Percentiles rank a stretch among this genome's conserved stretches.
phyloP scores from a whole-genome alignment of 2,113 vertebrate species.

The human region GRCh38 chr21:32418501-32419000 shows the following conservation, averaged over 20 bases:
- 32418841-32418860: neutral
- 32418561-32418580: neutral
- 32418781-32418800: neutral
- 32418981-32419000: neutral
- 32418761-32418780: neutral
- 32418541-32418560: neutral
- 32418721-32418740: too few relatives aligned
- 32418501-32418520: neutral
- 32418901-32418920: accelerated
- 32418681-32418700: neutral
- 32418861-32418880: neutral
- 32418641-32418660: too few relatives aligned
- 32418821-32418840: neutral
- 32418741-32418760: neutral
- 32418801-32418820: too few relatives aligned
- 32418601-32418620: neutral
- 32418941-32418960: neutral
- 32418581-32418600: neutral
- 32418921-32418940: neutral
- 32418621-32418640: neutral
- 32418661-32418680: neutral
- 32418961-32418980: neutral
- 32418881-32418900: accelerated
- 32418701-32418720: neutral
- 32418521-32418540: neutral